Percentiles rank a stretch among this genome's conserved stretches.
phyloP scores from a whole-genome alignment of 2,888 invertebrate species.

The Neocrepidodera transversa region DNA sequence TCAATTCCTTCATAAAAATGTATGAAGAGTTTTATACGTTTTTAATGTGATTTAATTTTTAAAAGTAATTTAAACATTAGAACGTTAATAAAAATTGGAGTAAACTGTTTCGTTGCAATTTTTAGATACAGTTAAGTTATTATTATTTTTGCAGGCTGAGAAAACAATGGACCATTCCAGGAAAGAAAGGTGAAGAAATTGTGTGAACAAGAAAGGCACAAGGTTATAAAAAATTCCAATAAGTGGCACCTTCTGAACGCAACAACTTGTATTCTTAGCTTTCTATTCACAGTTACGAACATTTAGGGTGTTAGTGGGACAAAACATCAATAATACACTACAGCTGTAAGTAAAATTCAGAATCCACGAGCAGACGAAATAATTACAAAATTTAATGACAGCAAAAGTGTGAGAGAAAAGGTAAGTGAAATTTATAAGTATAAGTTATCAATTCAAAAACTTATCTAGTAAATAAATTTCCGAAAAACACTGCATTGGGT shows the following conservation, averaged over 20 bases:
- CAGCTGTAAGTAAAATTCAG: constrained; percentile 6
- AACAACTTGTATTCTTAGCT: constrained; percentile 15
- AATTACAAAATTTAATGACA: constrained; percentile 12
- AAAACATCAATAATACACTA: constrained; percentile 12
- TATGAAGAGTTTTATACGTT: too few species aligned
- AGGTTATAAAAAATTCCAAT: constrained; percentile 14
- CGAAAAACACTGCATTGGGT: too few species aligned
- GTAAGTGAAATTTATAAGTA: constrained; percentile 8
- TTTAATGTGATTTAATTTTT: too few species aligned
- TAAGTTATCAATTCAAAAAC: too few species aligned
- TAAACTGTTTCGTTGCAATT: too few species aligned
- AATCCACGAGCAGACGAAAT: constrained; percentile 10
- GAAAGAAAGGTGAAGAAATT: neutral
- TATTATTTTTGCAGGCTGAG: neutral
- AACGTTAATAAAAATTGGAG: too few species aligned
- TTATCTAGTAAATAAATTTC: too few species aligned
- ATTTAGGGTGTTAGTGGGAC: constrained; percentile 21
- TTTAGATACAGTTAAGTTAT: too few species aligned
- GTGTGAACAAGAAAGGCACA: constrained; percentile 11
- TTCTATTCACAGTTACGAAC: constrained; percentile 21
- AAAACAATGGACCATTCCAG: neutral
- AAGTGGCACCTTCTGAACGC: constrained; percentile 15
- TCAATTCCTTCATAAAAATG: too few species aligned
- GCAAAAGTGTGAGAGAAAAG: constrained; percentile 6
- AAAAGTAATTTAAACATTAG: too few species aligned